Evolutionary conservation across 37 sponge, comb jelly and placozoan species (phyloP).

Genomic region (Aplysina aerophoba): DNA sequence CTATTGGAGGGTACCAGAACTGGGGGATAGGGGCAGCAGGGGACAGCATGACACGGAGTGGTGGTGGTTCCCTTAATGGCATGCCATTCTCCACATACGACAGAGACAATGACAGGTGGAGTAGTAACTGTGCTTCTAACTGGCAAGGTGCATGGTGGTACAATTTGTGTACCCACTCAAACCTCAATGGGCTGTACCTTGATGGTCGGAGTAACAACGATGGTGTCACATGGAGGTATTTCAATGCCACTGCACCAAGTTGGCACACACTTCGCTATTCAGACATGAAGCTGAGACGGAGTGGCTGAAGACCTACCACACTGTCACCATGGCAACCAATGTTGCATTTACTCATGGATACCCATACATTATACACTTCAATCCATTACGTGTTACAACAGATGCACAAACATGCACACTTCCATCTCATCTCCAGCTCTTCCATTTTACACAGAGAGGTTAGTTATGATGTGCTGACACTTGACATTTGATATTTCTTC

Average conservation of each 20-base stretch:
- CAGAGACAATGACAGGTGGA: neutral
- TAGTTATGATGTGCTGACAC: too few species aligned
- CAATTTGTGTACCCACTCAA: neutral
- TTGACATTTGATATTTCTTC: too few species aligned
- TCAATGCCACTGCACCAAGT: neutral
- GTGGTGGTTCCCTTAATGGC: neutral
- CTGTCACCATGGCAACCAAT: too few species aligned
- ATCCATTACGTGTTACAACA: too few species aligned
- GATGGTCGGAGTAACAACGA: neutral
- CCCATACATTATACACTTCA: too few species aligned
- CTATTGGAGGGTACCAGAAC: slow-evolving; percentile 1
- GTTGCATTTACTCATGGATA: too few species aligned
- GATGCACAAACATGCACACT: too few species aligned
- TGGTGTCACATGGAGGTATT: neutral
- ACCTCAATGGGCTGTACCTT: neutral
- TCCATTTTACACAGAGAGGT: too few species aligned
- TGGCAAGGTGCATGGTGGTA: slow-evolving; percentile 33
- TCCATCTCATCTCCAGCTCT: too few species aligned
- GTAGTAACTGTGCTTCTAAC: slow-evolving; percentile 14
- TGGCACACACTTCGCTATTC: neutral
- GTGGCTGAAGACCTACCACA: neutral
- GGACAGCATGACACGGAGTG: neutral
- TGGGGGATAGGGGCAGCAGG: slow-evolving; percentile 10
- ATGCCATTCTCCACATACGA: slow-evolving; percentile 20
- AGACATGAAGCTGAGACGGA: slow-evolving; percentile 29